Percentiles rank a stretch among this genome's conserved stretches.
Evolutionary conservation across 1,140 invertebrate species (phyloP).

Genomic region (Ostrea denselamellosa): DNA sequence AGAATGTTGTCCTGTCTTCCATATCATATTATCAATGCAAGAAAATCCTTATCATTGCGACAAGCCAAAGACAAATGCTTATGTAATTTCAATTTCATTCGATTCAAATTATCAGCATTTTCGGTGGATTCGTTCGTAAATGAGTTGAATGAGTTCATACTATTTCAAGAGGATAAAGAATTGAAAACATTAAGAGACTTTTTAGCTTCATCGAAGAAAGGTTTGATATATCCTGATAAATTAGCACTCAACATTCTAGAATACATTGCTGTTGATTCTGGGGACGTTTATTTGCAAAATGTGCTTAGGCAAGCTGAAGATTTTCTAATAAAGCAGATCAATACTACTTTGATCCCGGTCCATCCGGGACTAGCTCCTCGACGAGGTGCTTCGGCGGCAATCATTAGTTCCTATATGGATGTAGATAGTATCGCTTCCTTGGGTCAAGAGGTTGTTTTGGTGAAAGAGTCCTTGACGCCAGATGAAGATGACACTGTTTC

Average conservation of each 20-base stretch:
- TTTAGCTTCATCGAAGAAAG: constrained; percentile 52
- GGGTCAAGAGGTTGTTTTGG: constrained; percentile 30
- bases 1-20: constrained; percentile 70
- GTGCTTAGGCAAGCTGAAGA: constrained; percentile 58
- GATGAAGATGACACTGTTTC: constrained; percentile 42
- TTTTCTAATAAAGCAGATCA: constrained; percentile 49
- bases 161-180: constrained; percentile 64
- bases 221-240: neutral
- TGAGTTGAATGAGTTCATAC: constrained; percentile 61
- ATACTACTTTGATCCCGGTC: constrained; percentile 63
- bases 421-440: constrained; percentile 43
- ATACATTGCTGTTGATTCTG: constrained; percentile 49
- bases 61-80: constrained; percentile 62
- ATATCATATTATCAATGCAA: constrained; percentile 64
- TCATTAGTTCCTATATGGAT: constrained; percentile 41
- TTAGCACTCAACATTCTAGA: constrained; percentile 65
- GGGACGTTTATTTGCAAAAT: constrained; percentile 51
- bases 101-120: constrained; percentile 60
- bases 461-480: neutral
- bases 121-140: constrained; percentile 57
- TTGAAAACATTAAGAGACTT: constrained; percentile 59
- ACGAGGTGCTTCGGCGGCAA: constrained; percentile 50
- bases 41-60: constrained; percentile 49
- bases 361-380: constrained; percentile 66
- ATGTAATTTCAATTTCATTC: constrained; percentile 67